Evolutionary conservation across 1,140 invertebrate genomes (phyloP).

Genomic region (Epicauta chinensis): DNA sequence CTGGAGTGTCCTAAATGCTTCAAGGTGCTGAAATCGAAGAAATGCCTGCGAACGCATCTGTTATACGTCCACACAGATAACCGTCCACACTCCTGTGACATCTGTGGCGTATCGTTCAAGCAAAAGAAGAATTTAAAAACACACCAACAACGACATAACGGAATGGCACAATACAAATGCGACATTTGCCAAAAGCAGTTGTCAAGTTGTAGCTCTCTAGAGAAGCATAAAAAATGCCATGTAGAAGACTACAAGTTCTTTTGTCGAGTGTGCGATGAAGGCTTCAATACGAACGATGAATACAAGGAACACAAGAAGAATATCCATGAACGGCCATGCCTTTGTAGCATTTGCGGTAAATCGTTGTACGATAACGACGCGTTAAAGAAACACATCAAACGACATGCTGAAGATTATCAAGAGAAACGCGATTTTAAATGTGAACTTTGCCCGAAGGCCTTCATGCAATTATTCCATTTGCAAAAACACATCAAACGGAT

Average conservation of each 20-base stretch:
- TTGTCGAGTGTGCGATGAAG: slow-evolving; percentile 30
- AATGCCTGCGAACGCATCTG: no score
- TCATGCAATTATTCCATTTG: slow-evolving; percentile 24
- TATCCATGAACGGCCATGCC: slow-evolving; percentile 32
- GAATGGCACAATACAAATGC: slow-evolving; percentile 36
- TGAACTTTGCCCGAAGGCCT: slow-evolving; percentile 44
- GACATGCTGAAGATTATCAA: slow-evolving; percentile 25
- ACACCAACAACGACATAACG: slow-evolving; percentile 19
- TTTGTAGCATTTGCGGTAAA: slow-evolving; percentile 33
- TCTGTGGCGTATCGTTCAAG: slow-evolving; percentile 16
- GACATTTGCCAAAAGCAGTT: slow-evolving; percentile 53
- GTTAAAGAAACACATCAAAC: slow-evolving; percentile 27
- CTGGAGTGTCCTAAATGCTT: slow-evolving; percentile 45
- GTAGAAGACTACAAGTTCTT: slow-evolving; percentile 44
- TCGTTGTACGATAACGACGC: slow-evolving; percentile 22
- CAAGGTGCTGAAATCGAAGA: no score
- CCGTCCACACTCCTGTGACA: slow-evolving; percentile 50
- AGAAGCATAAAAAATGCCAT: slow-evolving; percentile 56
- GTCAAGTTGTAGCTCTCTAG: slow-evolving; percentile 57
- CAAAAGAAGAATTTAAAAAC: slow-evolving; percentile 45
- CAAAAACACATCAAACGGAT: slow-evolving; percentile 18
- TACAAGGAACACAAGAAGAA: slow-evolving; percentile 34
- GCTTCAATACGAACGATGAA: slow-evolving; percentile 34
- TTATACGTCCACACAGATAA: slow-evolving; percentile 53
- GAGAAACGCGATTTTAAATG: slow-evolving; percentile 43